These are phyloP conservation scores for Lepilemur ruficaudatus DNA, from an alignment of 2,797 vertebrate genomes.

Conservation along the genomic window DNA sequence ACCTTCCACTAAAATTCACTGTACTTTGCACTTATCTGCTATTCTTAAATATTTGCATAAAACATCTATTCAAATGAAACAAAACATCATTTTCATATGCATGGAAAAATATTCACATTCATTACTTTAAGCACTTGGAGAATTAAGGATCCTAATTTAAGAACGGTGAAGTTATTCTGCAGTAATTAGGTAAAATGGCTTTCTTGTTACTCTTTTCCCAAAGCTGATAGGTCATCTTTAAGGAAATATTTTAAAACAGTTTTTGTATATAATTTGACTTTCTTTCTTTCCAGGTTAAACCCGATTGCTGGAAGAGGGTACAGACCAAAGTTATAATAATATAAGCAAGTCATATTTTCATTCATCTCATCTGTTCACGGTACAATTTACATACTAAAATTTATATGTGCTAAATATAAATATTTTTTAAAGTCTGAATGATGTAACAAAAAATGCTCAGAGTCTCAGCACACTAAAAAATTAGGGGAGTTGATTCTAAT, in stretches of 20 bases:
- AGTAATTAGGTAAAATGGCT: conserved; percentile 21
- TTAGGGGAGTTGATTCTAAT: neutral
- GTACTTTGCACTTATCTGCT: neutral
- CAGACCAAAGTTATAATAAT: neutral
- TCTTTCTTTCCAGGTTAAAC: conserved; percentile 30
- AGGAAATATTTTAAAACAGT: conserved; percentile 6
- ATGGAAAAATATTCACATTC: conserved; percentile 34
- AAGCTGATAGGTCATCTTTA: conserved; percentile 3
- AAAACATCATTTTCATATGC: conserved; percentile 45
- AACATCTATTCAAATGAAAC: conserved; percentile 38
- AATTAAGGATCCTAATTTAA: conserved; percentile 62
- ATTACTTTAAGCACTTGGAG: conserved; percentile 23
- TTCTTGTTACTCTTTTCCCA: neutral
- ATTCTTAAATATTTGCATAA: conserved; percentile 56
- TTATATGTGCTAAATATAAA: neutral
- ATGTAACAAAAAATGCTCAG: neutral
- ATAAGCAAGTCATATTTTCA: conserved; percentile 9
- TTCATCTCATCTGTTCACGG: neutral
- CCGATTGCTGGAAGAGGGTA: neutral
- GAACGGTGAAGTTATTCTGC: conserved; percentile 19
- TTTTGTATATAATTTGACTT: conserved; percentile 17
- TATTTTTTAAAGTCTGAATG: neutral
- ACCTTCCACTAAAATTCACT: neutral
- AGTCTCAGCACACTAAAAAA: neutral
- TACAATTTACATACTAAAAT: neutral